phyloP scores from a whole-genome alignment of 2,797 vertebrate species.

The Melanotaenia trifasciata region DNA sequence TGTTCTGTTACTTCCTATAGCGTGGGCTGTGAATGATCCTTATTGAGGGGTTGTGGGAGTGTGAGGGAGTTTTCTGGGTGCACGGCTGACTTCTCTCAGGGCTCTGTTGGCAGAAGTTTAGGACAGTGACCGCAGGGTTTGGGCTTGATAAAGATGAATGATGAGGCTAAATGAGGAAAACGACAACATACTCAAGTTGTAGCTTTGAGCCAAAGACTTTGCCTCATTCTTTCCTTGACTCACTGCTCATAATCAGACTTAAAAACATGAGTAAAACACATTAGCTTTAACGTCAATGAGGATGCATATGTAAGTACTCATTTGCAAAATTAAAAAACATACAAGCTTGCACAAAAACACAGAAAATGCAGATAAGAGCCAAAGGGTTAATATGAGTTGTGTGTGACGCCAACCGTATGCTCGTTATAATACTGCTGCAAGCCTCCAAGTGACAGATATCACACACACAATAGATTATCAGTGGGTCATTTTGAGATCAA shows the following conservation, averaged over 20 bases:
- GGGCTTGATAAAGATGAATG: conserved; percentile 67
- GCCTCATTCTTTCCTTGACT: conserved; percentile 67
- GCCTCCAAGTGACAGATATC: conserved; percentile 78
- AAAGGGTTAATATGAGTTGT: conserved; percentile 73
- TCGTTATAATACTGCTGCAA: conserved; percentile 80
- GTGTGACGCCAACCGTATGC: conserved; percentile 79
- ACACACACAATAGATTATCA: conserved; percentile 59
- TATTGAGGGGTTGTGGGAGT: conserved; percentile 68
- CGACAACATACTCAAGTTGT: conserved; percentile 45
- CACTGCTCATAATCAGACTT: conserved; percentile 73
- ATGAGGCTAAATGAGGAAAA: conserved; percentile 58
- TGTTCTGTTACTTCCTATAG: conserved; percentile 63
- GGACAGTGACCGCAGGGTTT: conserved; percentile 54
- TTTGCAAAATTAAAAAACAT: conserved; percentile 42
- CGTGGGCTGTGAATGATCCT: conserved; percentile 63
- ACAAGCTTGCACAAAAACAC: conserved; percentile 42
- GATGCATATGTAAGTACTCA: conserved; percentile 21
- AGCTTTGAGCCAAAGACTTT: conserved; percentile 70
- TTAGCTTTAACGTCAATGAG: conserved; percentile 42
- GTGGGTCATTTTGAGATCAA: conserved; percentile 66
- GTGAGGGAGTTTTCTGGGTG: conserved; percentile 58
- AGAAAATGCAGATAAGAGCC: conserved; percentile 57
- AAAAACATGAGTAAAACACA: conserved; percentile 75
- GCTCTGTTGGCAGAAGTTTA: conserved; percentile 48
- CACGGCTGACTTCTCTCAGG: conserved; percentile 65